These are phyloP conservation scores for Eulithis prunata DNA, from an alignment of 2,888 invertebrate genomes.

Conservation along the genomic window DNA sequence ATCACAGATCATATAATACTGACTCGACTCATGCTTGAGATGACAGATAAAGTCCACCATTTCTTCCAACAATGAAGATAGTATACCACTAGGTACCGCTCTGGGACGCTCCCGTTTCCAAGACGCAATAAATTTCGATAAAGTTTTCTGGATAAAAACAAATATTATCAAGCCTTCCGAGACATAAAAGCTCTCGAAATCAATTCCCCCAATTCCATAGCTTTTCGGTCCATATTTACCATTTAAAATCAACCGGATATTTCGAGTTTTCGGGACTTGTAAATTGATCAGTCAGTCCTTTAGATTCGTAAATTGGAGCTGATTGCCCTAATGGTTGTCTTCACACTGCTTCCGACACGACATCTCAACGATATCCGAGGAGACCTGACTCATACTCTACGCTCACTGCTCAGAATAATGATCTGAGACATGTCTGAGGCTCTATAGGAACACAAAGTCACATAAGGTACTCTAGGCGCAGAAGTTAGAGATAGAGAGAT, in stretches of 20 bases:
- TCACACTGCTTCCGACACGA: no score
- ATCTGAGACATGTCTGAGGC: no score
- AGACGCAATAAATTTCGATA: not conserved
- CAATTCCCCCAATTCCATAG: slow-evolving; percentile 16
- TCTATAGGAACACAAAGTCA: no score
- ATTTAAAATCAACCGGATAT: slow-evolving; percentile 20
- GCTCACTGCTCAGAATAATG: no score
- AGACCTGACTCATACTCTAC: no score
- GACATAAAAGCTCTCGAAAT: not conserved
- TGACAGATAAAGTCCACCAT: no score
- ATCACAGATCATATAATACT: no score
- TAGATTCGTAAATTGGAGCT: slow-evolving; percentile 20
- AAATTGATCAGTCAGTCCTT: slow-evolving; percentile 12
- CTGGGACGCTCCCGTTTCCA: not conserved
- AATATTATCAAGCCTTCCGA: slow-evolving; percentile 13
- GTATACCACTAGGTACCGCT: not conserved
- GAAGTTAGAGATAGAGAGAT: no score
- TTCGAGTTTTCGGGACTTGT: slow-evolving; percentile 3
- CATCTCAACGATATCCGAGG: no score
- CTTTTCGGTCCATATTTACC: slow-evolving; percentile 12
- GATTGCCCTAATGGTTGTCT: slow-evolving; percentile 22
- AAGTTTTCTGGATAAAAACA: slow-evolving; percentile 1
- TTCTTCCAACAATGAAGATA: not conserved
- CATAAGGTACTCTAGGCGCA: no score
- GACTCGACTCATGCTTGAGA: no score